These are phyloP conservation scores for Clivina fossor DNA, from an alignment of 2,888 invertebrate species.

Conservation along the genomic window DNA sequence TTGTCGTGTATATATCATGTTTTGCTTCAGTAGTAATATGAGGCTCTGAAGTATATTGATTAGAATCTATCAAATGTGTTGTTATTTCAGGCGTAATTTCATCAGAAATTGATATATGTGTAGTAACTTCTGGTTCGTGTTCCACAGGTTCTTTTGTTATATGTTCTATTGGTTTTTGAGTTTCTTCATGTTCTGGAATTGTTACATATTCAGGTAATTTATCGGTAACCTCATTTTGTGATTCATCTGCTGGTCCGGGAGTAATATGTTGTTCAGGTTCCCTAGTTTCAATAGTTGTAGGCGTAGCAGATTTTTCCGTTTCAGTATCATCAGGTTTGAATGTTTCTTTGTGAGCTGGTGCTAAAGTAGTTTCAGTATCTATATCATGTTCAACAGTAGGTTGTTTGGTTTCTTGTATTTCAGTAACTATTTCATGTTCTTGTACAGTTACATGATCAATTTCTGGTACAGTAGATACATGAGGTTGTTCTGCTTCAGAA, in stretches of 20 bases:
- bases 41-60: constrained; percentile 13
- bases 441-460: constrained; percentile 22
- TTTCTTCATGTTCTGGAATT: constrained; percentile 40
- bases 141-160: constrained; percentile 18
- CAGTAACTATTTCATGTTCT: constrained; percentile 36
- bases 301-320: constrained; percentile 15
- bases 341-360: background rate
- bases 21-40: constrained; percentile 4
- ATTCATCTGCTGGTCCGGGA: constrained; percentile 38
- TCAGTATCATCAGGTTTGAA: constrained; percentile 1
- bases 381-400: constrained; percentile 24
- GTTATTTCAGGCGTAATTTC: constrained; percentile 30
- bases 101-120: constrained; percentile 33
- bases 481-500: constrained; percentile 14
- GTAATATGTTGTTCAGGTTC: constrained; percentile 36
- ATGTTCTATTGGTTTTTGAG: constrained; percentile 17
- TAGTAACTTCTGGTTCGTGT: constrained; percentile 25
- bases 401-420: constrained; percentile 34
- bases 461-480: constrained; percentile 7
- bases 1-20: constrained; percentile 2
- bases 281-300: constrained; percentile 13
- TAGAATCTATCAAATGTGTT: constrained; percentile 24
- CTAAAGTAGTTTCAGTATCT: constrained; percentile 10
- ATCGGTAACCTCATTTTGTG: constrained; percentile 33
- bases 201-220: constrained; percentile 39